Percentiles rank a stretch among this genome's conserved stretches.
These are phyloP conservation scores for Leptatherina wallacei DNA, from an alignment of 2,797 vertebrate genomes.

Conservation along the genomic window DNA sequence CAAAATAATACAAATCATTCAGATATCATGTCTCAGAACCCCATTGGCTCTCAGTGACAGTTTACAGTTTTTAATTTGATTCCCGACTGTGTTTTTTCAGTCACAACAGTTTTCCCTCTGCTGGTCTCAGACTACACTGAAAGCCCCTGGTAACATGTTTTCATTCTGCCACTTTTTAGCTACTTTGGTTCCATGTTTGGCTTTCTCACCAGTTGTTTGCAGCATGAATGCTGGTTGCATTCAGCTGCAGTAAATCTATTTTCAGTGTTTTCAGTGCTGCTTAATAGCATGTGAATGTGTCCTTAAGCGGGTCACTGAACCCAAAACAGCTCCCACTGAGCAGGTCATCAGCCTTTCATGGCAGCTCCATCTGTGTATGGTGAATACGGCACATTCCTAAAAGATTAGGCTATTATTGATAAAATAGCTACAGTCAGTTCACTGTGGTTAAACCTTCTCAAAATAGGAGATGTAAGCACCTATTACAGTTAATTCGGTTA, in stretches of 20 bases:
- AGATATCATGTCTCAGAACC: not conserved
- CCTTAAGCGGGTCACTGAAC: slow-evolving; percentile 33
- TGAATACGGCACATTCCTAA: slow-evolving; percentile 22
- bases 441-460: not conserved
- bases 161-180: not conserved
- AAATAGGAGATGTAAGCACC: not conserved
- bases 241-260: slow-evolving; percentile 2
- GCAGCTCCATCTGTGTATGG: slow-evolving; percentile 17
- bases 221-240: not conserved
- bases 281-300: slow-evolving; percentile 16
- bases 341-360: slow-evolving; percentile 22
- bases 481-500: not conserved
- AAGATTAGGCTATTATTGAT: slow-evolving; percentile 17
- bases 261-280: not conserved
- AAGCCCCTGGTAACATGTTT: not conserved
- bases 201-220: slow-evolving; percentile 4
- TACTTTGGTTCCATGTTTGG: slow-evolving; percentile 7
- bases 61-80: no score
- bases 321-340: slow-evolving; percentile 14
- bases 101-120: not conserved
- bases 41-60: no score
- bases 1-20: not conserved
- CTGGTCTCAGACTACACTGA: not conserved
- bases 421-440: slow-evolving; percentile 1
- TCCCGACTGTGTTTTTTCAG: not conserved